Evolutionary conservation across 2,113 vertebrate species (phyloP).

Genomic region (Hucho hucho): DNA sequence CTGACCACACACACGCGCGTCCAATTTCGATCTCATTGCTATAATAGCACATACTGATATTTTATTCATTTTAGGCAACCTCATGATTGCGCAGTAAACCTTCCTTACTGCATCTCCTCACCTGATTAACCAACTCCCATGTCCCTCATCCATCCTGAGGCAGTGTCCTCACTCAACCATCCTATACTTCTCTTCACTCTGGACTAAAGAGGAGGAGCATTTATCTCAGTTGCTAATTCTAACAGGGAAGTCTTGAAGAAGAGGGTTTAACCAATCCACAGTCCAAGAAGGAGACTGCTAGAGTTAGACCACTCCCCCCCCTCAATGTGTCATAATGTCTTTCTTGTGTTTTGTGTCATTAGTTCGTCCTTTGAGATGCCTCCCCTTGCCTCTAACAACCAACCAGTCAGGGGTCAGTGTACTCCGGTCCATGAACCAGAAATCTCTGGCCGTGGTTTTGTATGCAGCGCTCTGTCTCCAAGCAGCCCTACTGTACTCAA

Average conservation of each 20-base stretch:
- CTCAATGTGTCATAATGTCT: background rate
- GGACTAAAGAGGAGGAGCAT: constrained; percentile 10
- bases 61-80: no score
- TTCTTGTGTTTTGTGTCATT: constrained; percentile 43
- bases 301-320: background rate
- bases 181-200: constrained; percentile 15
- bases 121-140: constrained; percentile 1
- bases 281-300: background rate
- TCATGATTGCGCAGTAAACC: no score
- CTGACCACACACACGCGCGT: constrained; percentile 53
- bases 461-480: constrained; percentile 48
- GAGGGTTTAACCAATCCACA: background rate
- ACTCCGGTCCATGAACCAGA: constrained; percentile 46
- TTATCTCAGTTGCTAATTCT: background rate
- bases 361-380: constrained; percentile 32
- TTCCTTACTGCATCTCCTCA: constrained; percentile 3
- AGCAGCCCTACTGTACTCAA: background rate
- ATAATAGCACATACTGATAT: no score
- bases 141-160: constrained; percentile 40
- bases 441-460: constrained; percentile 39
- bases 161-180: constrained; percentile 49
- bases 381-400: constrained; percentile 54
- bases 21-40: constrained; percentile 10
- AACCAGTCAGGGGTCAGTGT: constrained; percentile 70
- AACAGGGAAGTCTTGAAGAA: background rate